These are phyloP conservation scores for Hoplodrina blanda DNA, from an alignment of 2,888 invertebrate genomes.

Conservation along the genomic window DNA sequence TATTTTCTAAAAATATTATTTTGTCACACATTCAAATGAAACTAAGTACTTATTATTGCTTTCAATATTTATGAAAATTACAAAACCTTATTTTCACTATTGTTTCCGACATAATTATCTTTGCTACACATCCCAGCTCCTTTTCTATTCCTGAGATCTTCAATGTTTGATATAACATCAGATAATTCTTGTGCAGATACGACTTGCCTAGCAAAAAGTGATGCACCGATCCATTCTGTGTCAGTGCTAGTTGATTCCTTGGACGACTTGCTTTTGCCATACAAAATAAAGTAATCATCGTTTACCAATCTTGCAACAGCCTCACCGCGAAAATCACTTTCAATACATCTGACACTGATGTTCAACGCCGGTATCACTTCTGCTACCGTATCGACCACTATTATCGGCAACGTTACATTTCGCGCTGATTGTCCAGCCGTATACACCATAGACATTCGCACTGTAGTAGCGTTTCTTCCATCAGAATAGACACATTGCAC, in stretches of 20 bases:
- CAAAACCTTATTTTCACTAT: not conserved
- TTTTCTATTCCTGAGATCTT: constrained; percentile 19
- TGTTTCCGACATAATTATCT: constrained; percentile 12
- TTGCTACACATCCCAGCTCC: constrained; percentile 16
- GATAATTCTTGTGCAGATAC: not conserved
- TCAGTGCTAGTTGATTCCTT: too few species aligned
- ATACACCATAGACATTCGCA: not conserved
- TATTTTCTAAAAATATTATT: too few species aligned
- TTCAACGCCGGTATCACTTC: constrained; percentile 29
- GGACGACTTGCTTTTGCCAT: too few species aligned
- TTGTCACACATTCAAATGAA: too few species aligned
- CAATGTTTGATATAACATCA: constrained; percentile 3
- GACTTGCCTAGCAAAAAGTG: constrained; percentile 15
- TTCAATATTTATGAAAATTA: too few species aligned
- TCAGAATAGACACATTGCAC: constrained; percentile 30
- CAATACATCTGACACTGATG: constrained; percentile 20
- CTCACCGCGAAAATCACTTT: not conserved
- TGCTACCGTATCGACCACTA: constrained; percentile 8
- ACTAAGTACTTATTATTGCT: too few species aligned
- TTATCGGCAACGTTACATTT: not conserved
- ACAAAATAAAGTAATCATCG: constrained; percentile 32
- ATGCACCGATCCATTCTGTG: constrained; percentile 12
- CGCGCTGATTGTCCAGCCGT: accelerated
- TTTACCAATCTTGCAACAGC: constrained; percentile 13
- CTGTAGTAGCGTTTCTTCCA: constrained; percentile 15